These are phyloP conservation scores for Galerucella nymphaeae DNA, from an alignment of 2,888 invertebrate species.

Conservation along the genomic window DNA sequence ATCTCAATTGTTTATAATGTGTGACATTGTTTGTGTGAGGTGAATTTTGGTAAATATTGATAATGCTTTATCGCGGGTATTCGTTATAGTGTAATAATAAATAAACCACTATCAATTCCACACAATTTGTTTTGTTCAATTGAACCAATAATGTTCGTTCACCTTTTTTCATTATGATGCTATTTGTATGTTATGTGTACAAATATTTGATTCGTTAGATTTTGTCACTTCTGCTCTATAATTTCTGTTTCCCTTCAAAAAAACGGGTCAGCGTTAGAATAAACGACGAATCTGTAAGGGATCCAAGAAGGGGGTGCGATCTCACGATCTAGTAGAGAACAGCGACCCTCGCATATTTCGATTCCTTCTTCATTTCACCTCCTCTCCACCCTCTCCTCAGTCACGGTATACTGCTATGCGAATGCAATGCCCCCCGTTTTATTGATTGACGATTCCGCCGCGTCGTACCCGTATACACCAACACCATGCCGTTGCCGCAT, in stretches of 20 bases:
- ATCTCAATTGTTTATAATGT: background rate
- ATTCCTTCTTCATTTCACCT: conserved; percentile 15
- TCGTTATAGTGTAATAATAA: background rate
- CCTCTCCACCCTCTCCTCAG: conserved; percentile 10
- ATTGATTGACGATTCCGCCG: conserved; percentile 37
- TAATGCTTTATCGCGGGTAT: background rate
- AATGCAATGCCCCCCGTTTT: conserved; percentile 41
- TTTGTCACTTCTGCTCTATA: conserved; percentile 4
- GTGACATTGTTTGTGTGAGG: conserved; percentile 4
- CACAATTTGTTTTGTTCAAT: no score
- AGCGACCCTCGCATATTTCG: conserved; percentile 24
- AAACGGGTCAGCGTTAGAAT: conserved; percentile 2
- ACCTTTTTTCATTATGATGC: no score
- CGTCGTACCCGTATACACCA: conserved; percentile 21
- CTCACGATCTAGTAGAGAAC: conserved; percentile 10
- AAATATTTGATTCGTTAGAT: background rate
- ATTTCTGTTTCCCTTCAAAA: conserved; percentile 6
- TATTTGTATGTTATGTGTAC: no score
- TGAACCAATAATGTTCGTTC: no score
- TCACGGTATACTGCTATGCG: conserved; percentile 22
- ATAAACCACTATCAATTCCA: background rate
- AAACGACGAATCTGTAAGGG: conserved; percentile 9
- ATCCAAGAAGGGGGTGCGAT: conserved; percentile 14
- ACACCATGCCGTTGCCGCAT: conserved; percentile 19
- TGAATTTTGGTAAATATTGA: conserved; percentile 10